A percentile compares a stretch with the other conserved stretches of the same genome.
phyloP scores from a whole-genome alignment of 1,140 invertebrate genomes.

The Euglossa dilemma region DNA sequence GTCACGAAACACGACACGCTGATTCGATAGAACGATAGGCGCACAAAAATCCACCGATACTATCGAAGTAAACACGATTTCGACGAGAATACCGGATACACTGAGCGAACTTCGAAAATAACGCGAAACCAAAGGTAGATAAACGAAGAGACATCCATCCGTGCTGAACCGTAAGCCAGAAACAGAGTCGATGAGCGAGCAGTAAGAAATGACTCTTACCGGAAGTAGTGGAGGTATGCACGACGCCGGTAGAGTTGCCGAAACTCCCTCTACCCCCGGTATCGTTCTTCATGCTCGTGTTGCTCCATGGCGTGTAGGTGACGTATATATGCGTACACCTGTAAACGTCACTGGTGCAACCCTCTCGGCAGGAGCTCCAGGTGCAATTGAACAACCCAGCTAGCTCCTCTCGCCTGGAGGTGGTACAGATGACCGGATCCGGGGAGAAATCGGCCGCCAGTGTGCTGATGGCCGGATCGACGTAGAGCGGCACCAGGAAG shows the following conservation, averaged over 20 bases:
- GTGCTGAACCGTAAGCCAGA: neutral
- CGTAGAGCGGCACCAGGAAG: conserved; percentile 94
- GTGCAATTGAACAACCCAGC: conserved; percentile 91
- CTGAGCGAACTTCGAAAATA: neutral
- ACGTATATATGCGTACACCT: conserved; percentile 93
- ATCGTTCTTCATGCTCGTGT: conserved; percentile 60
- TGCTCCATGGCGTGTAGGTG: conserved; percentile 85
- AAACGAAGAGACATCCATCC: neutral
- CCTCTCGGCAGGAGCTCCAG: conserved; percentile 93
- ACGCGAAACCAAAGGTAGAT: neutral
- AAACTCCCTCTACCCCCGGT: conserved; percentile 39
- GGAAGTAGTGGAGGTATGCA: conserved; percentile 50
- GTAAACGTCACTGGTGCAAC: conserved; percentile 94
- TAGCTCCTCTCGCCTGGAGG: conserved; percentile 88
- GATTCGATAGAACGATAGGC: too few relatives aligned
- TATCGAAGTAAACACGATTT: too few relatives aligned
- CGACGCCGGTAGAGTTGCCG: conserved; percentile 49
- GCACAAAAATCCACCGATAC: neutral
- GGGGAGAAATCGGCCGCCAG: conserved; percentile 92
- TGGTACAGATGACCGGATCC: conserved; percentile 90
- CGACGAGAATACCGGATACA: neutral
- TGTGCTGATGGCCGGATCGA: conserved; percentile 94
- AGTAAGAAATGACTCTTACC: conserved; percentile 38
- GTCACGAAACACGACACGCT: too few relatives aligned
- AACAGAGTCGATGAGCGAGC: neutral